Evolutionary conservation across 2,888 invertebrate genomes (phyloP), one percentile per base, ranked within the genome.

Genomic region (Tiliacea citrago): DNA sequence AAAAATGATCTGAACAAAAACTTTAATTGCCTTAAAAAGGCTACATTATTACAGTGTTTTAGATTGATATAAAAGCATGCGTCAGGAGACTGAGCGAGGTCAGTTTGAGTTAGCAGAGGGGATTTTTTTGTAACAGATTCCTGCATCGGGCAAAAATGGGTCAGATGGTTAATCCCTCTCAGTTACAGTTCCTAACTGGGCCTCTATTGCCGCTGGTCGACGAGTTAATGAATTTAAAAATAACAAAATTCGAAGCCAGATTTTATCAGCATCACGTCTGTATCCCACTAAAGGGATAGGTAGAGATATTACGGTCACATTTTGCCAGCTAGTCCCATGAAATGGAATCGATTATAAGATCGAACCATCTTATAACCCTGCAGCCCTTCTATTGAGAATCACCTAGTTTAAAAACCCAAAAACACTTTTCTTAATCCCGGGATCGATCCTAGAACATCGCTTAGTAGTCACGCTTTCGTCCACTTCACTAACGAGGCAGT

Each of bases 81-180:
- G 67, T 60, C 69, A 53, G 58, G 29, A 49, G 45, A 18, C 63
- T 57, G 67, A 76, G 63, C 24, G 62, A 58, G 78, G 78, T 68
- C 77, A 82, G 51, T 60, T 60, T 18, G 55, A 77, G 58, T 60
- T 60, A 60, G 60, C 51, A 57, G 68, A 57, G 62, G 51, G 62
- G 49, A 47, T 16, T 62, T 82, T 78, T 81, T 81, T 83, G 47
- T 47, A 18, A 49, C 68, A 78, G 77, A 77, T 72, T 77, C 61
- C 53, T 68, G 47, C 65, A 66, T 68, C 60, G 42, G 0, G 13
- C 35, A 39, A 78, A 81, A 82, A 69, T 82, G 72, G 81, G 81
- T 83, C 81, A 81, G 72, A 82, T 66, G 29, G 71, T 24, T 82
- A 82, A 80, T 82, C 78, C 78, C 67, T 60, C 67, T 29, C 60